A percentile compares a stretch with the other conserved stretches of the same genome.
Conservation (phyloP, 2,888 invertebrate species). For the Lordiphosa fenestrarum region DNA sequence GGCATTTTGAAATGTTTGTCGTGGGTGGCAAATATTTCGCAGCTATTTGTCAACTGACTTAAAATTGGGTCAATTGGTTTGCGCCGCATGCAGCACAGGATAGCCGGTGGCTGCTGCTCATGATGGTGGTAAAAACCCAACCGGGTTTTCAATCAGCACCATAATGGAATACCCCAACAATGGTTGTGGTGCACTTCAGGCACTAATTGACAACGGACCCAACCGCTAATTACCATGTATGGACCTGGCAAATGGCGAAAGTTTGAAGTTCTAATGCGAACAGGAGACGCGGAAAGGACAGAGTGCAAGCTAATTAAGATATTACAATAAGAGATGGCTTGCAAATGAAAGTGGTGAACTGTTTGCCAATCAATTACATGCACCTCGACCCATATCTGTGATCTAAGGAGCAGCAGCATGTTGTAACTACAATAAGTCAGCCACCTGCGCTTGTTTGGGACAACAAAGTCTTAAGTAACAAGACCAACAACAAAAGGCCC, state of each 20-base stretch:
- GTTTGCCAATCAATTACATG: too few relatives aligned
- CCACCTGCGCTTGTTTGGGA: slow-evolving; percentile 36
- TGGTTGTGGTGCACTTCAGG: slow-evolving; percentile 48
- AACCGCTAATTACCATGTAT: slow-evolving; percentile 33
- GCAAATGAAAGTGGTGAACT: neutral
- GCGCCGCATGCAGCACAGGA: slow-evolving; percentile 50
- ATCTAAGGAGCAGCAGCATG: slow-evolving; percentile 17
- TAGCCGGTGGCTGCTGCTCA: neutral
- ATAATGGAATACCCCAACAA: slow-evolving; percentile 51
- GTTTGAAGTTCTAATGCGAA: slow-evolving; percentile 27
- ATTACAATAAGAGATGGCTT: slow-evolving; percentile 6
- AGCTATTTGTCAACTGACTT: slow-evolving; percentile 68
- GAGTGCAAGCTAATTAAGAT: slow-evolving; percentile 37
- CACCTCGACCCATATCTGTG: slow-evolving; percentile 5
- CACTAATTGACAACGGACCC: slow-evolving; percentile 56
- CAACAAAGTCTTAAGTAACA: slow-evolving; percentile 60
- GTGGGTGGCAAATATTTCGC: slow-evolving; percentile 55
- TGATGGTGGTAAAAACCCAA: slow-evolving; percentile 38
- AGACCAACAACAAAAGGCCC: slow-evolving; percentile 33
- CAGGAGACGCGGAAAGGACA: slow-evolving; percentile 24
- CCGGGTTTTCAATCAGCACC: slow-evolving; percentile 50
- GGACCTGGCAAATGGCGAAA: slow-evolving; percentile 17
- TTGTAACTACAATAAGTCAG: neutral
- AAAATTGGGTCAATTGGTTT: slow-evolving; percentile 73
- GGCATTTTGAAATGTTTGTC: slow-evolving; percentile 23